phyloP scores from a whole-genome alignment of 2,797 vertebrate species.

The Garrulus glandarius region DNA sequence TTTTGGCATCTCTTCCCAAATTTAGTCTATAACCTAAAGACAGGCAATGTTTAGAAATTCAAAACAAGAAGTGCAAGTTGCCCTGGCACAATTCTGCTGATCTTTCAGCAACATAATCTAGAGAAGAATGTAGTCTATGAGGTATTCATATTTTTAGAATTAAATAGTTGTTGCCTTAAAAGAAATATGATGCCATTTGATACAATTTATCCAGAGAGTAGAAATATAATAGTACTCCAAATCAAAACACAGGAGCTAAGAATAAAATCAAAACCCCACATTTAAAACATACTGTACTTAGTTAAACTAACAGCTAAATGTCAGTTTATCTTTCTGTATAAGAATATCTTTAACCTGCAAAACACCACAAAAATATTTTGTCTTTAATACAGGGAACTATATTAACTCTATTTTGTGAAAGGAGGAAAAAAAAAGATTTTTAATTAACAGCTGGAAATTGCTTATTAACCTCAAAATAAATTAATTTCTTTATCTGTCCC shows the following conservation, averaged over 20 bases:
- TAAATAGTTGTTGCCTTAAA: background rate
- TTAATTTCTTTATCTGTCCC: constrained; percentile 13
- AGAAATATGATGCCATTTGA: background rate
- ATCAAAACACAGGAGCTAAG: background rate
- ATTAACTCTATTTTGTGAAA: background rate
- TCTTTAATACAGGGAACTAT: background rate
- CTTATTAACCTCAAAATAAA: constrained; percentile 42
- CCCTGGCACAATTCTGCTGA: background rate
- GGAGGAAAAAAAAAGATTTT: background rate
- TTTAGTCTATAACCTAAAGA: background rate
- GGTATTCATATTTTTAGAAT: background rate
- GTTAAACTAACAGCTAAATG: constrained; percentile 20
- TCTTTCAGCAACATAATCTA: background rate
- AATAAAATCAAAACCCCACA: background rate
- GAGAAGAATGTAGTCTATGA: background rate
- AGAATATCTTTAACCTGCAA: background rate
- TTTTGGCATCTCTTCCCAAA: background rate
- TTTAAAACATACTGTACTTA: background rate
- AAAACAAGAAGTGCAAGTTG: background rate
- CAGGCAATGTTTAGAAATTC: background rate
- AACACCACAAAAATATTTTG: background rate
- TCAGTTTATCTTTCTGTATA: background rate
- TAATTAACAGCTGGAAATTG: constrained; percentile 6
- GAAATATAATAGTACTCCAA: background rate
- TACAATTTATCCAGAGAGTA: background rate